phyloP scores from a whole-genome alignment of 2,113 vertebrate species.

The Pelobates fuscus region DNA sequence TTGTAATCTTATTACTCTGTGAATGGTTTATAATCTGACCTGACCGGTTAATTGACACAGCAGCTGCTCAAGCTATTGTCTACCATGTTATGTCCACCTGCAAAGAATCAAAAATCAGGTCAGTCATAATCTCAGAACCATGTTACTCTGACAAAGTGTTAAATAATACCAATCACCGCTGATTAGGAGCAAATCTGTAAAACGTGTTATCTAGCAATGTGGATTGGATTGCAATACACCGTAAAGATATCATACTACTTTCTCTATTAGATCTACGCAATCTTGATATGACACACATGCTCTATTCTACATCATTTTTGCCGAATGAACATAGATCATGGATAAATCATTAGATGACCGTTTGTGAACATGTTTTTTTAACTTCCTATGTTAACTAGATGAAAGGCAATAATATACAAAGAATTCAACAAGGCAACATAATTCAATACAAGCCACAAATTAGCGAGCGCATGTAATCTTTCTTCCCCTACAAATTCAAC shows the following conservation, averaged over 20 bases:
- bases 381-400: too few relatives aligned
- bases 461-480: too few relatives aligned
- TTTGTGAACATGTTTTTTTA: too few relatives aligned
- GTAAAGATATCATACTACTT: background rate
- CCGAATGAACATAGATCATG: too few relatives aligned
- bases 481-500: too few relatives aligned
- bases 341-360: too few relatives aligned
- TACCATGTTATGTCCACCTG: constrained; percentile 25
- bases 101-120: constrained; percentile 26
- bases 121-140: constrained; percentile 9
- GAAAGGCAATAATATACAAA: too few relatives aligned
- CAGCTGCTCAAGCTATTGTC: constrained; percentile 39
- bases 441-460: too few relatives aligned
- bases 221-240: background rate
- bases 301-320: too few relatives aligned
- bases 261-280: too few relatives aligned
- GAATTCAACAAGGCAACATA: too few relatives aligned
- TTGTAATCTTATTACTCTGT: constrained; percentile 43
- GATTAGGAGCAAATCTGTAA: background rate
- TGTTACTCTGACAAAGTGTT: constrained; percentile 24
- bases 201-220: background rate
- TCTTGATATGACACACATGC: too few relatives aligned
- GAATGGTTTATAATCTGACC: constrained; percentile 30
- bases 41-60: constrained; percentile 17
- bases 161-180: constrained; percentile 8